phyloP scores from a whole-genome alignment of 2,113 vertebrate species.

The Recurvirostra avosetta region DNA sequence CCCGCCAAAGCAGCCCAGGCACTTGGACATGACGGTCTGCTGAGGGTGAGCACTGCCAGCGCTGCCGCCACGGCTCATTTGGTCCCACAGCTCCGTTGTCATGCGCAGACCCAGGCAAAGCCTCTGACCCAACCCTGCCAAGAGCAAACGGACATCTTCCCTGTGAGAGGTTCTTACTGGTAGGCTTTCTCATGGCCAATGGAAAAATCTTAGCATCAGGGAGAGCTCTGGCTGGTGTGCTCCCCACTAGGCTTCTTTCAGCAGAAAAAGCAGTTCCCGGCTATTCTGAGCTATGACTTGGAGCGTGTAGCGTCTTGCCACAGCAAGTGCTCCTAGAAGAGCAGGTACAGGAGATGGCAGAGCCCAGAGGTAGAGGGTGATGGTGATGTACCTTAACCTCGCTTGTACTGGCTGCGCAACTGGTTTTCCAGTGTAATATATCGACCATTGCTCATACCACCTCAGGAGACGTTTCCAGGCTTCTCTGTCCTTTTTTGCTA shows the following conservation, averaged over 20 bases:
- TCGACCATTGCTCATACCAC: accelerated
- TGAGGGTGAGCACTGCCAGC: neutral
- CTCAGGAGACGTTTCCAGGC: neutral
- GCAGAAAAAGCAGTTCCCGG: too few relatives aligned
- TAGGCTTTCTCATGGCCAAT: too few relatives aligned
- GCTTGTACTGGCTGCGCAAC: accelerated
- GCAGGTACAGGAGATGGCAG: neutral
- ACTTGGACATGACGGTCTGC: too few relatives aligned
- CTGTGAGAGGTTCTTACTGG: accelerated
- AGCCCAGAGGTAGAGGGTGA: neutral
- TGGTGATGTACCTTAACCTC: neutral
- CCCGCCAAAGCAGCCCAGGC: neutral
- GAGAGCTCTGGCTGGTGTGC: too few relatives aligned
- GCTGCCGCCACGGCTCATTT: accelerated
- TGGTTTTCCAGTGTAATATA: neutral
- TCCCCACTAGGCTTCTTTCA: too few relatives aligned
- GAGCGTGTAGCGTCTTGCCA: too few relatives aligned
- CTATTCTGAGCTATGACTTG: too few relatives aligned
- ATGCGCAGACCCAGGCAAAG: neutral
- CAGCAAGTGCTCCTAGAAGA: too few relatives aligned
- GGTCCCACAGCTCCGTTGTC: neutral
- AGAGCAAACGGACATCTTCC: neutral
- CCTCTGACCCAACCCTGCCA: neutral
- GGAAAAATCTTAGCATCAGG: too few relatives aligned
- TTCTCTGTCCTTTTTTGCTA: neutral